These are phyloP conservation scores for Oxytorus armatus DNA, from an alignment of 2,888 invertebrate genomes.

Conservation along the genomic window DNA sequence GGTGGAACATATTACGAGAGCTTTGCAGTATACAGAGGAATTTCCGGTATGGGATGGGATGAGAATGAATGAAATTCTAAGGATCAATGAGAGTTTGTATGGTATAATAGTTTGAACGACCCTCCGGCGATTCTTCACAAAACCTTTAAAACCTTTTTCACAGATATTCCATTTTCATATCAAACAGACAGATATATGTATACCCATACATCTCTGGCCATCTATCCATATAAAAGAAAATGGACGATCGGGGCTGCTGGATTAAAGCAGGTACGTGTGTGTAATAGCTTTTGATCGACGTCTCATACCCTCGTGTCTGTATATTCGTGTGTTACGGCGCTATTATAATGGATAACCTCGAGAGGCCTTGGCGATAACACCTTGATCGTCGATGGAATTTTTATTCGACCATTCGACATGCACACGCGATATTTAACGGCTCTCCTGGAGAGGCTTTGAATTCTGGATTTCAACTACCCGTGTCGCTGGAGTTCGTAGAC, in stretches of 20 bases:
- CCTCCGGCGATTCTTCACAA: slow-evolving; percentile 15
- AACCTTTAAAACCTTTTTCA: slow-evolving; percentile 36
- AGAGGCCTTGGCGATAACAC: slow-evolving; percentile 48
- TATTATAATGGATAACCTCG: slow-evolving; percentile 27
- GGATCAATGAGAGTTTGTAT: slow-evolving; percentile 41
- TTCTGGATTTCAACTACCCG: background rate
- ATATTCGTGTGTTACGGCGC: slow-evolving; percentile 16
- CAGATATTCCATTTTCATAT: slow-evolving; percentile 22
- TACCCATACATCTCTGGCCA: background rate
- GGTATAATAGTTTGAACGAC: slow-evolving; percentile 29
- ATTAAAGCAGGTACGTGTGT: slow-evolving; percentile 14
- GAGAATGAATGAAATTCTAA: slow-evolving; percentile 46
- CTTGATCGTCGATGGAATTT: slow-evolving; percentile 50
- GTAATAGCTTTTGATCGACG: slow-evolving; percentile 28
- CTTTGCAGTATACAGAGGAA: slow-evolving; percentile 42
- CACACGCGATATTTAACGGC: background rate
- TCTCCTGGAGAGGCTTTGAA: background rate
- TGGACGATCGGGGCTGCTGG: slow-evolving; percentile 7
- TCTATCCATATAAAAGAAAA: slow-evolving; percentile 20
- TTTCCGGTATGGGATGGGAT: slow-evolving; percentile 35
- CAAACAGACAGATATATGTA: background rate
- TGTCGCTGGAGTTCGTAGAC: background rate
- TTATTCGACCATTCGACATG: slow-evolving; percentile 28
- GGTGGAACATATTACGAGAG: slow-evolving; percentile 43
- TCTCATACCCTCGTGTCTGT: background rate